Evolutionary conservation across 2,888 invertebrate genomes (phyloP), one percentile per base, ranked within the genome.

Genomic region (Glaucopsyche alexis): DNA sequence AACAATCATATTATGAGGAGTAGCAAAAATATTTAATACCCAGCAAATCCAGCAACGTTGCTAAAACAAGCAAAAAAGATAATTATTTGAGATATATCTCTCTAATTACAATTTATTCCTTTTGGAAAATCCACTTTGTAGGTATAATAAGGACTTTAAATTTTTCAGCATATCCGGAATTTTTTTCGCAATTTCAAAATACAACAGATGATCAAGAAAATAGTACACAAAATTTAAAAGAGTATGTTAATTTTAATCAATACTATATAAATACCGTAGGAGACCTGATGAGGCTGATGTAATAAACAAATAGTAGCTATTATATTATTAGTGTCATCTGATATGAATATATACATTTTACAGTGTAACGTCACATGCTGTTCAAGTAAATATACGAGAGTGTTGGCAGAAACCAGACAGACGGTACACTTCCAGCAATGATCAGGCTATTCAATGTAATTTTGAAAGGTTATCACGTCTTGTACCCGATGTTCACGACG

Each of bases 281-380:
- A 29, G 29, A 29, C 0, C 29, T 29, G 29, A 29, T 4, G 29
- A 29, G 29, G 29, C 29, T 29, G 29, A 29, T 29, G n/a, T n/a
- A 29, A 29, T 29, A 29, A 29, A 2, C 4, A 29, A 29, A 29
- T 29, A 29, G 29, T 29, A 29, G 29, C 4, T 29, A 29, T 29
- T 29, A 29, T 4, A 29, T 29, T 29, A 29, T 29, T 29, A 29
- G 29, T 4, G 2, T 29, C 29, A 4, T 29, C 29, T 29, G 29
- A 4, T 29, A 29, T 3, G 29, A 50, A 50, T 50, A n/a, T 7
- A 50, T n/a, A 50, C n/a, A 50, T n/a, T 50, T 52, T 52, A 52
- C 52, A 85, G 85, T 66, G 79, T 76, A 73, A 82, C 82, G 79
- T 82, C 87, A 4, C 87, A 88, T 79, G 84, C 81, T 14, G 87